Conservation (phyloP, 1,140 invertebrate genomes). For the Heterodera carotae region DNA sequence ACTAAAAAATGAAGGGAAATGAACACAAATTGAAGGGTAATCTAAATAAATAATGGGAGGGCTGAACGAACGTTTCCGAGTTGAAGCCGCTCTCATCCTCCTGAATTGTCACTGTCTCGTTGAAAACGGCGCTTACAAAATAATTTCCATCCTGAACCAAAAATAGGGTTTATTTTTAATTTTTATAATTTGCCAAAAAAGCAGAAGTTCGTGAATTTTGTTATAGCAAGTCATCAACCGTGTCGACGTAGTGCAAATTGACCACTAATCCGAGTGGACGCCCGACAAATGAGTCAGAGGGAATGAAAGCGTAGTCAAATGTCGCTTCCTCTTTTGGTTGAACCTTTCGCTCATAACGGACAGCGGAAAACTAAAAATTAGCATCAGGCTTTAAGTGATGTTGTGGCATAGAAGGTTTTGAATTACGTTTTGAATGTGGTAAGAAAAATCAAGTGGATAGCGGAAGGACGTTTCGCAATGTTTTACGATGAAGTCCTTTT, state of each 20-base stretch:
- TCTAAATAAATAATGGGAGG: slow-evolving; percentile 1
- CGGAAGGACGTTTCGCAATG: slow-evolving; percentile 93
- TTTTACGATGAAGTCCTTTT: slow-evolving; percentile 84
- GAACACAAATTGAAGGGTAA: neutral
- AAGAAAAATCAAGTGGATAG: slow-evolving; percentile 96
- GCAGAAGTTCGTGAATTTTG: no score
- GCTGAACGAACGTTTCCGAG: slow-evolving; percentile 79
- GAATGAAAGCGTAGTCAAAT: slow-evolving; percentile 89
- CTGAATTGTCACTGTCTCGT: slow-evolving; percentile 94
- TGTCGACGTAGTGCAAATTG: slow-evolving; percentile 88
- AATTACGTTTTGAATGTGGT: slow-evolving; percentile 87
- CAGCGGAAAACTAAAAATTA: slow-evolving; percentile 77
- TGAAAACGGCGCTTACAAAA: slow-evolving; percentile 89
- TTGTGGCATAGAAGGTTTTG: no score
- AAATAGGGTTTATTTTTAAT: slow-evolving; percentile 17
- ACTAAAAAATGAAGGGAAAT: slow-evolving; percentile 20
- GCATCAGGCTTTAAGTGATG: no score
- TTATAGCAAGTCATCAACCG: slow-evolving; percentile 60
- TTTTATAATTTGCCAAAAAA: neutral
- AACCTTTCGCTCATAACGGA: slow-evolving; percentile 84
- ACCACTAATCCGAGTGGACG: slow-evolving; percentile 91
- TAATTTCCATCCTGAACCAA: slow-evolving; percentile 72
- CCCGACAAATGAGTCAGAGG: slow-evolving; percentile 89
- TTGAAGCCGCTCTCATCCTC: slow-evolving; percentile 95
- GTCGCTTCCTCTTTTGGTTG: slow-evolving; percentile 89